Evolutionary conservation across 2,888 invertebrate species (phyloP).

Genomic region (Drosophila borborema): DNA sequence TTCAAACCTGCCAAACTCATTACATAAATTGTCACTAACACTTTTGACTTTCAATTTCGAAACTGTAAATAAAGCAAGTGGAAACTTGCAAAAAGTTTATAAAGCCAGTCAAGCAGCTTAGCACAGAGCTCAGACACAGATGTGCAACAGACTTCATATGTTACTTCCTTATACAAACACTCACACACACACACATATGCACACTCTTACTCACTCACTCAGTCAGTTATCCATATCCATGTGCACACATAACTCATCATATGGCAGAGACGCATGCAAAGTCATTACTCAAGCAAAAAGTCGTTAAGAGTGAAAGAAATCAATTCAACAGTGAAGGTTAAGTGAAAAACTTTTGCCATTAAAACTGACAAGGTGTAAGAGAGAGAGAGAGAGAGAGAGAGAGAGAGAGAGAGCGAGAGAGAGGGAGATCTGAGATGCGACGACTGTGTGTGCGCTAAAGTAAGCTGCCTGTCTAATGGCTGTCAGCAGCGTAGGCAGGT

Average conservation of each 20-base stretch:
- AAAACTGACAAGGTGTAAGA: slow-evolving; percentile 66
- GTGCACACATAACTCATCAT: slow-evolving; percentile 59
- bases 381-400: too few relatives aligned
- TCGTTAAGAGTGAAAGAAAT: slow-evolving; percentile 79
- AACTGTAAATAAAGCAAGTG: slow-evolving; percentile 44
- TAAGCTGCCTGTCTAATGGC: slow-evolving; percentile 38
- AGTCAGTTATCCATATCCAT: slow-evolving; percentile 13
- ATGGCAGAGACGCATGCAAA: slow-evolving; percentile 68
- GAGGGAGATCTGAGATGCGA: background rate
- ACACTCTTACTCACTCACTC: background rate
- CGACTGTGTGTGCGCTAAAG: background rate
- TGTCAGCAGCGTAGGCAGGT: slow-evolving; percentile 42
- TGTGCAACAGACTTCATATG: slow-evolving; percentile 52
- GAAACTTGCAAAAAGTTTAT: slow-evolving; percentile 61
- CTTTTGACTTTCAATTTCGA: slow-evolving; percentile 69
- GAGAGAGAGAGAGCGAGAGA: background rate
- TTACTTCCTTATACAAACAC: slow-evolving; percentile 28
- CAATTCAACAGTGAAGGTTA: slow-evolving; percentile 79
- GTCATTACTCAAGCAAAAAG: slow-evolving; percentile 63
- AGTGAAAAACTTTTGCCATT: slow-evolving; percentile 79
- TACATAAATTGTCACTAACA: slow-evolving; percentile 70
- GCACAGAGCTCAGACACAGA: slow-evolving; percentile 41
- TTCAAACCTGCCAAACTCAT: slow-evolving; percentile 52
- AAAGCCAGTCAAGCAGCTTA: slow-evolving; percentile 51
- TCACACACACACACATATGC: background rate